Conservation (phyloP, 2,888 invertebrate species). For the Rugalucina vietnamica region DNA sequence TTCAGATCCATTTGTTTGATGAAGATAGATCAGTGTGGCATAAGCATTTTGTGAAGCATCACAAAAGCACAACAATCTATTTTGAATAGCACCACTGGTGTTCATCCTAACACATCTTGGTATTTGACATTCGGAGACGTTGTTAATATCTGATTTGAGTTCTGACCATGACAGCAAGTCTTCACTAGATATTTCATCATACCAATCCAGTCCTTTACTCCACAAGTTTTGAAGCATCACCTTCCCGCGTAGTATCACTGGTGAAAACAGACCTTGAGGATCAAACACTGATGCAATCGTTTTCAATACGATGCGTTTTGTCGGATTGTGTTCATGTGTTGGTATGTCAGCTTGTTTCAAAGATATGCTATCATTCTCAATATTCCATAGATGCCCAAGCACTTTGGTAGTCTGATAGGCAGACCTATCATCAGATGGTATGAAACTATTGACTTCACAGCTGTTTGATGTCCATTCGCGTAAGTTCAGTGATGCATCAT, state of each 20-base stretch:
- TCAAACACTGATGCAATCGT: slow-evolving; percentile 16
- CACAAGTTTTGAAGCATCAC: slow-evolving; percentile 13
- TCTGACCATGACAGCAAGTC: neutral
- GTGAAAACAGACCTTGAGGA: slow-evolving; percentile 13
- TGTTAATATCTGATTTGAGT: neutral
- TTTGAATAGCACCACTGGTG: neutral
- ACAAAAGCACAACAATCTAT: neutral
- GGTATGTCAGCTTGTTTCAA: neutral
- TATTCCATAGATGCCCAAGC: slow-evolving; percentile 26
- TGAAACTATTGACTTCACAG: neutral
- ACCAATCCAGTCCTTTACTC: slow-evolving; percentile 1
- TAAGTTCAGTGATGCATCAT: slow-evolving; percentile 14
- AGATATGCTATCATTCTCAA: neutral
- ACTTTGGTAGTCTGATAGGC: neutral
- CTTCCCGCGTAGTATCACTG: neutral
- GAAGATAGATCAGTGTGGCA: neutral
- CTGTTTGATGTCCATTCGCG: slow-evolving; percentile 31
- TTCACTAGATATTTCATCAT: neutral
- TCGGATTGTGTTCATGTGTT: neutral
- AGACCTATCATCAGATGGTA: neutral
- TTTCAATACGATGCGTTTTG: slow-evolving; percentile 13
- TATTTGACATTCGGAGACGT: neutral
- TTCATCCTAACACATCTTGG: slow-evolving; percentile 1
- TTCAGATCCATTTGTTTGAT: neutral
- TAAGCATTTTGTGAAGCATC: neutral